These are phyloP conservation scores for Leptodactylus fuscus DNA, from an alignment of 2,113 vertebrate genomes.

Conservation along the genomic window DNA sequence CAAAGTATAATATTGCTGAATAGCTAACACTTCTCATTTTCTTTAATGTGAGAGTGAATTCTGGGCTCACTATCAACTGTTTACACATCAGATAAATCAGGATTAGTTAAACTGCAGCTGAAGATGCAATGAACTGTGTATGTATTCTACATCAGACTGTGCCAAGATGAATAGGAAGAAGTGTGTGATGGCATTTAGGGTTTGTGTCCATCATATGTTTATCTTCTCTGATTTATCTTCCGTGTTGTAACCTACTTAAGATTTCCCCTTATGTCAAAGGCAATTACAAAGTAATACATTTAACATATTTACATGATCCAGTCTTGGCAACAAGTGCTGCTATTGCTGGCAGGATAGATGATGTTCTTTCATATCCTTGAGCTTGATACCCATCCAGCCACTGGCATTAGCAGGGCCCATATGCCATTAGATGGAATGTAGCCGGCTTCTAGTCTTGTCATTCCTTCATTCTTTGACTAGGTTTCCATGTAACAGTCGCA, in stretches of 20 bases:
- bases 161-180: conserved; percentile 48
- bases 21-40: too few species aligned
- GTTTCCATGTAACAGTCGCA: too few species aligned
- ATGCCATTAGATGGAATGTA: background rate
- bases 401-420: conserved; percentile 46
- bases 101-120: background rate
- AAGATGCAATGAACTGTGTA: background rate
- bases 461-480: background rate
- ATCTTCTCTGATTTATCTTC: conserved; percentile 13
- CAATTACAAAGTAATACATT: conserved; percentile 31
- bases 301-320: conserved; percentile 50
- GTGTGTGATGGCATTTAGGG: conserved; percentile 33
- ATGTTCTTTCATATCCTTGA: conserved; percentile 46
- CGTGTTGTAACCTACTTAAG: conserved; percentile 27
- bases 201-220: conserved; percentile 25
- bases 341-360: conserved; percentile 55
- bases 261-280: conserved; percentile 18
- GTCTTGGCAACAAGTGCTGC: conserved; percentile 53
- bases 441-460: background rate
- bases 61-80: background rate
- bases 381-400: conserved; percentile 55
- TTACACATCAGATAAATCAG: background rate
- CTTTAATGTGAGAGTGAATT: background rate
- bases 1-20: too few species aligned
- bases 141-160: background rate